phyloP scores from a whole-genome alignment of 92 coral and sea anemone genomes.

The Epizoanthus stellaris region DNA sequence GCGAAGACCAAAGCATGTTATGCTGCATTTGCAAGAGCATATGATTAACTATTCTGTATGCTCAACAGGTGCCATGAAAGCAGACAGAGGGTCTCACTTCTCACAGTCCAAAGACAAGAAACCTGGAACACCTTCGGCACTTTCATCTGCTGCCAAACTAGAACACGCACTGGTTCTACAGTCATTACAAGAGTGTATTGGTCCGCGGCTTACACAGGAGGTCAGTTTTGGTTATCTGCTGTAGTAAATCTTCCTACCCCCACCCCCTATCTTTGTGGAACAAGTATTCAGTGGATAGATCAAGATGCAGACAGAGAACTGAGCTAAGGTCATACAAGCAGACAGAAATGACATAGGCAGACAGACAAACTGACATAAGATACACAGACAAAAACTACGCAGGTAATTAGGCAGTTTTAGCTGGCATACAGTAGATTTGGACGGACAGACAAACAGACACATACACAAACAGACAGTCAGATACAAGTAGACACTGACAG shows the following conservation, averaged over 20 bases:
- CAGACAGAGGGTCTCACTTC: constrained; percentile 74
- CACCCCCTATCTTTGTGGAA: not conserved
- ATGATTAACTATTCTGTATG: not conserved
- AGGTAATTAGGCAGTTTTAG: no score
- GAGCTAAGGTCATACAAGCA: no score
- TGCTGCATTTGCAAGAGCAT: no score
- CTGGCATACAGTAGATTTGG: no score
- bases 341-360: no score
- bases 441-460: no score
- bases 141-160: constrained; percentile 86
- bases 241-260: not conserved
- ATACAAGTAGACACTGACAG: no score
- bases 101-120: constrained; percentile 85
- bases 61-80: constrained; percentile 31
- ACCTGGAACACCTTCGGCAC: constrained; percentile 90
- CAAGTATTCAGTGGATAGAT: not conserved
- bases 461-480: not conserved
- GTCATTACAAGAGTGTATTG: constrained; percentile 89
- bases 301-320: no score
- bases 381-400: no score
- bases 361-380: no score
- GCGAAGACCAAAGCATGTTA: no score
- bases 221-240: constrained; percentile 39
- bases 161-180: constrained; percentile 91
- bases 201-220: constrained; percentile 95